A percentile compares a stretch with the other conserved stretches of the same genome.
Conservation (phyloP, 2,113 vertebrate species). For the Motacilla alba region DNA sequence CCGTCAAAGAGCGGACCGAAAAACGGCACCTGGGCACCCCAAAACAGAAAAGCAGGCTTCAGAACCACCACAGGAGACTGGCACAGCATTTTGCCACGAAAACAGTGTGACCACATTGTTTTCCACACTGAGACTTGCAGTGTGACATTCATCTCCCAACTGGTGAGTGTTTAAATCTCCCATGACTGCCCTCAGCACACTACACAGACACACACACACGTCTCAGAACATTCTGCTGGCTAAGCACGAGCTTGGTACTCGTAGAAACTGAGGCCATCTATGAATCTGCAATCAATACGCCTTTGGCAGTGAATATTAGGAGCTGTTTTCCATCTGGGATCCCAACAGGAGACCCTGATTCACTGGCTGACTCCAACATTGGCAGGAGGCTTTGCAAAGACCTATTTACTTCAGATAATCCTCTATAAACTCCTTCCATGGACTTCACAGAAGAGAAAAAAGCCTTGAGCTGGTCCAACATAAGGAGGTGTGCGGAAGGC, state of each 20-base stretch:
- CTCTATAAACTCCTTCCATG: neutral
- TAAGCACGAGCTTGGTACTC: neutral
- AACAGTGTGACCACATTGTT: accelerated
- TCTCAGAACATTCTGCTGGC: neutral
- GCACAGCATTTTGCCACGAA: neutral
- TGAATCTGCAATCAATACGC: neutral
- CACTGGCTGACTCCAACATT: neutral
- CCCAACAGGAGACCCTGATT: neutral
- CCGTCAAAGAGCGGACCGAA: constrained; percentile 95
- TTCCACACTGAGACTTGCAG: neutral
- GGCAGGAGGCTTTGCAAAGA: neutral
- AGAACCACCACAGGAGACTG: neutral
- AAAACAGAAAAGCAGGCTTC: neutral
- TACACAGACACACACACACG: neutral
- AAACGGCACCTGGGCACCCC: constrained; percentile 86
- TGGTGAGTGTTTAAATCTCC: neutral
- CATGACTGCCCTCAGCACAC: neutral
- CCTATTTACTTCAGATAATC: neutral
- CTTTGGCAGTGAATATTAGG: neutral
- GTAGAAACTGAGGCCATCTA: neutral
- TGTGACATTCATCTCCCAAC: too few species aligned
- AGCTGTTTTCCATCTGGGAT: neutral
- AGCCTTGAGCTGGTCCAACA: neutral
- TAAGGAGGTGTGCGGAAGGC: neutral
- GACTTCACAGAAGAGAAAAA: neutral